These are phyloP conservation scores for Crenuchus spilurus DNA, from an alignment of 2,797 vertebrate genomes.

Conservation along the genomic window DNA sequence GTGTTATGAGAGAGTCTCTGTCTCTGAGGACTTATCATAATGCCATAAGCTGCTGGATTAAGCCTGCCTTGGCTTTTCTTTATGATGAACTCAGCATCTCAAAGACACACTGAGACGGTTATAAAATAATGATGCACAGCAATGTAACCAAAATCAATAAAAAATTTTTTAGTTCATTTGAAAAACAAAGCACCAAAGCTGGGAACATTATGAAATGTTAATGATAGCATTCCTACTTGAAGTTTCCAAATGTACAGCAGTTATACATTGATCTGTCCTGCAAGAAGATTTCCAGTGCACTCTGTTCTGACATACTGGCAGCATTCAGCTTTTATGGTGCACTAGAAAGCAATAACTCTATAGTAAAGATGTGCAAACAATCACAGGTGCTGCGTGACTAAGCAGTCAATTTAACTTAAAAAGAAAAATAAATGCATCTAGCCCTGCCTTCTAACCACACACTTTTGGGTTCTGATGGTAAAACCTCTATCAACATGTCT, in stretches of 20 bases:
- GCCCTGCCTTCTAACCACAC: too few species aligned
- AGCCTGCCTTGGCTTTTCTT: conserved; percentile 51
- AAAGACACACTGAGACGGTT: conserved; percentile 57
- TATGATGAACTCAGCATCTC: conserved; percentile 65
- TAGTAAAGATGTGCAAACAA: too few species aligned
- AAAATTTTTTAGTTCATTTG: conserved; percentile 26
- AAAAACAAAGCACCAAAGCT: conserved; percentile 12
- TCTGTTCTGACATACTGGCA: background rate
- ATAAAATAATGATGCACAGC: conserved; percentile 28
- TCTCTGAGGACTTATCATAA: conserved; percentile 52
- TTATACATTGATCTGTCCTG: background rate
- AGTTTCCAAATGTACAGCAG: background rate
- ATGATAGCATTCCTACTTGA: background rate
- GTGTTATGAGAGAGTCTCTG: conserved; percentile 23
- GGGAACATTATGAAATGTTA: background rate
- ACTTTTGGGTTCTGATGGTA: too few species aligned
- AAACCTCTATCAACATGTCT: too few species aligned
- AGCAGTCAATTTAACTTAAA: too few species aligned
- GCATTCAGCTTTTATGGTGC: too few species aligned
- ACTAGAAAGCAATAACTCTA: too few species aligned
- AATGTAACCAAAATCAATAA: conserved; percentile 45
- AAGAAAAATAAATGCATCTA: too few species aligned
- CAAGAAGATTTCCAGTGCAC: background rate
- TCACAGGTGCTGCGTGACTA: too few species aligned
- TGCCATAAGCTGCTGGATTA: conserved; percentile 54